Evolutionary conservation across 2,113 vertebrate genomes (phyloP), one percentile per base, ranked within the genome.

Genomic region (Pagrus major): DNA sequence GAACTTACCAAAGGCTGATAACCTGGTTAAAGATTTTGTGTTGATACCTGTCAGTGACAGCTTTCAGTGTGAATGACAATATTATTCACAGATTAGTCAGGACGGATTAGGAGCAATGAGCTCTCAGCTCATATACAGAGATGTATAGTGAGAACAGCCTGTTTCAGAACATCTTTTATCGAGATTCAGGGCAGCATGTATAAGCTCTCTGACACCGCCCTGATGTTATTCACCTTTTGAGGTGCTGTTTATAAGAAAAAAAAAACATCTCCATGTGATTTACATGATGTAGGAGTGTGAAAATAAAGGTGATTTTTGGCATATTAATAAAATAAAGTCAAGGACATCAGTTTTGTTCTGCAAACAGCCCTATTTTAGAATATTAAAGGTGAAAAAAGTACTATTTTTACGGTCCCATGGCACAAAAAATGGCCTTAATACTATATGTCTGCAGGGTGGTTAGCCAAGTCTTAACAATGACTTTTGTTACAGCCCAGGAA

Each of bases 61-160:
- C 56, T 74, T 80, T 61, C 33, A 47, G 35, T 61, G 18, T 71
- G 52, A 84, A 83, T 54, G 44, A 60, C 41, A 64, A 2, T 58
- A 56, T 80, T 78, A 78, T 73, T 72, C 64, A 21, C 49, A 80
- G 84, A 88, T 86, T 84, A 90, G 76, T 76, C 60, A 5, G 27
- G 14, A 49, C 85, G 81, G 86, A 87, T 90, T 78, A 76, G 44
- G 31, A 47, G 78, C 61, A 67, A 47, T 58, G 78, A 71, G 78
- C 20, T 73, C 80, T 44, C 58, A 18, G 16, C 72, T 80, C 56
- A 71, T 66, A 85, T 44, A 56, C 33, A 31, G 55, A 71, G 78
- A 82, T 14, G 2, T 46, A 49, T 58, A 14, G 51, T 15, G 37
- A 71, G 56, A 76, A 66, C 68, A 76, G 42, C 16, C 47, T 58